Evolutionary conservation across 2,797 vertebrate genomes (phyloP).

Genomic region (Enteromius argenteus): DNA sequence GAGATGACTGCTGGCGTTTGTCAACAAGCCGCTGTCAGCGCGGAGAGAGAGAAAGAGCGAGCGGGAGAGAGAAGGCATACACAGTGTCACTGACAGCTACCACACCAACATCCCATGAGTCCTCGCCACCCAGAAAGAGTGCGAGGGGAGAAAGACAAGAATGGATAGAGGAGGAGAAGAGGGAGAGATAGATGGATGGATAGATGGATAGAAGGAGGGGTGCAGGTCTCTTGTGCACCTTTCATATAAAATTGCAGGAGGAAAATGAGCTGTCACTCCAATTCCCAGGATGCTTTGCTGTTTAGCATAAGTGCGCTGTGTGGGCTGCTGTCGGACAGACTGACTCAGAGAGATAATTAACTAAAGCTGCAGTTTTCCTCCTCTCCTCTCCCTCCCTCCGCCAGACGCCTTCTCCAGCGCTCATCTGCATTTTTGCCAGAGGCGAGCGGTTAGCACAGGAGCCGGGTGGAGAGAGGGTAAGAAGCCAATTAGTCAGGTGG

Average conservation of each 20-base stretch:
- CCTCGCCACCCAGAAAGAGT: slow-evolving; percentile 85
- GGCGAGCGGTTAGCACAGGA: slow-evolving; percentile 99
- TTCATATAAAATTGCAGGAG: slow-evolving; percentile 89
- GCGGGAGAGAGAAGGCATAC: slow-evolving; percentile 77
- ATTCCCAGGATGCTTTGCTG: slow-evolving; percentile 99
- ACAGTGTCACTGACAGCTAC: slow-evolving; percentile 90
- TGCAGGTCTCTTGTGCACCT: slow-evolving; percentile 93
- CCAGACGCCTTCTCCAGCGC: slow-evolving; percentile 83
- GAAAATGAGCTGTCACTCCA: slow-evolving; percentile 99
- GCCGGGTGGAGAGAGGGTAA: slow-evolving; percentile 99
- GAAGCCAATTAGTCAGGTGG: slow-evolving; percentile 99
- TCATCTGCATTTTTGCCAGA: slow-evolving; percentile 99
- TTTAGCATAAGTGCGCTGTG: slow-evolving; percentile 97
- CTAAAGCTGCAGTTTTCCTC: slow-evolving; percentile 91
- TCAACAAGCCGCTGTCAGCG: slow-evolving; percentile 99
- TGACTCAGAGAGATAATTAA: slow-evolving; percentile 97
- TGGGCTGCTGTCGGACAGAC: slow-evolving; percentile 91
- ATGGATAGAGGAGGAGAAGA: slow-evolving; percentile 50
- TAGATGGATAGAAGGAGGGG: slow-evolving; percentile 55
- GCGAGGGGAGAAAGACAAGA: slow-evolving; percentile 64
- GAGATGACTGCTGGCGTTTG: slow-evolving; percentile 99
- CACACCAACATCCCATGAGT: slow-evolving; percentile 88
- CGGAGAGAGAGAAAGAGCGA: slow-evolving; percentile 90
- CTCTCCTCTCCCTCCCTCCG: slow-evolving; percentile 66
- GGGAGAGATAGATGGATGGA: slow-evolving; percentile 48